Evolutionary conservation across 1,140 invertebrate species (phyloP).

Genomic region (Popillia japonica): DNA sequence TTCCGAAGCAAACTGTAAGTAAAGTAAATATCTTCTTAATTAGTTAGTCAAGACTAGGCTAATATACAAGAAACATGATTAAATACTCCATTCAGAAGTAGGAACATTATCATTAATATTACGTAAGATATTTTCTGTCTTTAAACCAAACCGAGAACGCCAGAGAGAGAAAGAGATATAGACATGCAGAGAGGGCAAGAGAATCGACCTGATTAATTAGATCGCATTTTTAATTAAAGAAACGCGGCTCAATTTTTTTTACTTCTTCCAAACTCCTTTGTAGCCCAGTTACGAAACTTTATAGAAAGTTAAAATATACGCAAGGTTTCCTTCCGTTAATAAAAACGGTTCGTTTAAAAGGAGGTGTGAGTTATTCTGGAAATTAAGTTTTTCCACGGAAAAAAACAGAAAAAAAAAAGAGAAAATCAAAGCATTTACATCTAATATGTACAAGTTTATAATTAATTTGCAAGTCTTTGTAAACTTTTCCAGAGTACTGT

Average conservation of each 20-base stretch:
- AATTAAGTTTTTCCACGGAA: background rate
- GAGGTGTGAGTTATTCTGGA: background rate
- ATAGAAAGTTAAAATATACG: background rate
- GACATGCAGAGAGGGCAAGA: background rate
- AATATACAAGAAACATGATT: background rate
- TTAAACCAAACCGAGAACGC: background rate
- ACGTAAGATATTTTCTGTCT: background rate
- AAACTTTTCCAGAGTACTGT: too few relatives aligned
- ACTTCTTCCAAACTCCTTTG: background rate
- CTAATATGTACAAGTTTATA: too few relatives aligned
- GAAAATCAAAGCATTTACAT: too few relatives aligned
- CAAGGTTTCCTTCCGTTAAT: background rate
- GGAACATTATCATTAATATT: background rate
- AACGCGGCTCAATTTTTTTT: background rate
- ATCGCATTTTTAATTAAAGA: conserved; percentile 9
- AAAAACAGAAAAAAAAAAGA: background rate
- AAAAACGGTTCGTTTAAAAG: background rate
- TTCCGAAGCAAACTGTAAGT: too few relatives aligned
- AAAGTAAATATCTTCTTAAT: too few relatives aligned
- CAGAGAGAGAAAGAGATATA: background rate
- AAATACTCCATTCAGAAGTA: background rate
- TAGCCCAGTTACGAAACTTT: background rate
- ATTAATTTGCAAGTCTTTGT: too few relatives aligned
- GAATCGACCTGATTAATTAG: conserved; percentile 9
- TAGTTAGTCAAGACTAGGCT: too few relatives aligned